Base-by-base conservation (phyloP, 2,888 invertebrate species). In the Tetropium fuscum region DNA sequence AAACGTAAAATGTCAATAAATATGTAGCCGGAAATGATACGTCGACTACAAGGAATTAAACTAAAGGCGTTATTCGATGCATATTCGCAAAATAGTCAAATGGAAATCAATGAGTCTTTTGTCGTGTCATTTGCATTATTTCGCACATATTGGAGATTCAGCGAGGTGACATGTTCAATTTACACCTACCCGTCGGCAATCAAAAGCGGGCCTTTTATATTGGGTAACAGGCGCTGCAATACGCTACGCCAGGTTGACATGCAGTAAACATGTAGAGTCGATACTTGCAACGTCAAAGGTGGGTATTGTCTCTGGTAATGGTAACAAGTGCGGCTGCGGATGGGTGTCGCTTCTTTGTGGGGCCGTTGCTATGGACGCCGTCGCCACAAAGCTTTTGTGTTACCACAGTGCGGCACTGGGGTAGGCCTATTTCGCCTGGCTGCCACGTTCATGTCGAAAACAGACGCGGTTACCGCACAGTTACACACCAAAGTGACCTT, bases 361-460 rank as follows among this genome's bases (percentile, higher is more conserved):
- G 68, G 68, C 68, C 59, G 70, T 71, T 70, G 68, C 70, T 68
- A 71, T 69, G 71, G 71, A 63, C 68, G 69, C 71, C 60, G 69
- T 69, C 57, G 56, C 70, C 71, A 66, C 70, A 70, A 69, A 70
- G 69, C 70, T 70, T 70, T 66, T 69, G 69, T 69, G 69, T 11
- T 25, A 16, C 51, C 25, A 40, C 51, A 38, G 51, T 51, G 40
- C 51, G 51, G 40, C 40, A 51, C 40, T 51, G 40, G 38, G 27
- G 38, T 40, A 27, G 51, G 22, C 40, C 40, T 27, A 51, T 51
- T 51, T 51, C 51, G 40, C 40, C 51, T 51, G 51, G 51, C 40
- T 51, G 40, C 27, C 38, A 25, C 40, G 18, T 40, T 51, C 51
- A 15, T 40, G 51, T 51, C 40, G 25, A 40, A 51, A 40, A 40